Evolutionary conservation across 2,797 vertebrate genomes (phyloP).

Genomic region (Aselliscus stoliczkanus): DNA sequence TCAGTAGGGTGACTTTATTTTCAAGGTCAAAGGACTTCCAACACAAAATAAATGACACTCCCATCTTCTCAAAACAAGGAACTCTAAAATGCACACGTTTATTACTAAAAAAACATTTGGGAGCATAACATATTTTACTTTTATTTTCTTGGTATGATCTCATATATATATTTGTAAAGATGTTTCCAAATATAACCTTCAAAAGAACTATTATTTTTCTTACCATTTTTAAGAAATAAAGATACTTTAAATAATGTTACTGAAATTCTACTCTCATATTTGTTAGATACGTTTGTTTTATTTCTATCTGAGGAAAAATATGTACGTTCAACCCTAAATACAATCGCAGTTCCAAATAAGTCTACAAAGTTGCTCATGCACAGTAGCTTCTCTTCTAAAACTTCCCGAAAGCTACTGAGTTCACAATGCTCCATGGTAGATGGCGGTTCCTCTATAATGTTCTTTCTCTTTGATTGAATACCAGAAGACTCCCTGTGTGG

Average conservation of each 20-base stretch:
- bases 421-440: not conserved
- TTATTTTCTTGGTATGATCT: not conserved
- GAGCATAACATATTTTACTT: not conserved
- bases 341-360: not conserved
- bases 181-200: not conserved
- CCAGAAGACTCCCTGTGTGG: not conserved
- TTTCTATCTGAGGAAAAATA: not conserved
- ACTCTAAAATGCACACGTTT: not conserved
- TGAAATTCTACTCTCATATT: not conserved
- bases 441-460: not conserved
- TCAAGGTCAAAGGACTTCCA: conserved; percentile 11
- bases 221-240: not conserved
- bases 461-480: conserved; percentile 61
- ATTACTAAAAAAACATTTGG: not conserved
- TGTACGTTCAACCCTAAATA: not conserved
- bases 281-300: not conserved
- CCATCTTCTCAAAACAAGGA: not conserved
- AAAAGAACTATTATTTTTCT: not conserved
- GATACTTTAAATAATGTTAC: not conserved
- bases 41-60: not conserved
- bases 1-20: not conserved
- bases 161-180: not conserved
- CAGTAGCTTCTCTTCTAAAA: not conserved
- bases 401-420: not conserved
- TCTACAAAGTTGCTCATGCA: not conserved